Percentiles rank a stretch among this genome's conserved stretches.
These are phyloP conservation scores for Phaonia tiefii DNA, from an alignment of 2,888 invertebrate genomes.

Conservation along the genomic window DNA sequence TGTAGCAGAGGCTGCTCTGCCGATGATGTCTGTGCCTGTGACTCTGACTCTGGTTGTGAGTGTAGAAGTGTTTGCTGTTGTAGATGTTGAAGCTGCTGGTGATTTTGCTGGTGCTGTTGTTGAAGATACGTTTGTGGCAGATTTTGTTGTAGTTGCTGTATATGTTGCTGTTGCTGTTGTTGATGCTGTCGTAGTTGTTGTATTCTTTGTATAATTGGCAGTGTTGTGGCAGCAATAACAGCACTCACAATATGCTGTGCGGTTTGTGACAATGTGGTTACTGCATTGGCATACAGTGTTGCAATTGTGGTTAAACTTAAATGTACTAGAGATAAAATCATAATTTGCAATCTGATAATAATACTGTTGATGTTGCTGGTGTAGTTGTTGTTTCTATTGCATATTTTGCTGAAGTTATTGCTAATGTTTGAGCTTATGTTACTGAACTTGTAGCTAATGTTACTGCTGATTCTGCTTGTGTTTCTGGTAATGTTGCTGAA, in stretches of 20 bases:
- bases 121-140: constrained; percentile 45
- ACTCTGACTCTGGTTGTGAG: constrained; percentile 32
- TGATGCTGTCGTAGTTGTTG: constrained; percentile 31
- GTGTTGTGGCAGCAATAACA: constrained; percentile 62
- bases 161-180: constrained; percentile 40
- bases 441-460: constrained; percentile 53
- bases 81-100: constrained; percentile 57
- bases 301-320: constrained; percentile 66
- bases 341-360: constrained; percentile 54
- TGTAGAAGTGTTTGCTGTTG: constrained; percentile 3
- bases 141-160: constrained; percentile 59
- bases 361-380: constrained; percentile 52
- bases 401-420: constrained; percentile 48
- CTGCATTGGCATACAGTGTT: constrained; percentile 60
- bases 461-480: constrained; percentile 14
- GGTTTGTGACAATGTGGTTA: constrained; percentile 59
- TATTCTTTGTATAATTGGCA: constrained; percentile 62
- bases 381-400: constrained; percentile 46
- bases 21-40: constrained; percentile 60
- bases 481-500: too few species aligned
- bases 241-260: constrained; percentile 56
- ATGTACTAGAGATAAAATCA: constrained; percentile 55
- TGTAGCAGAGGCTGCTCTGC: constrained; percentile 16
- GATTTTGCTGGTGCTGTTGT: constrained; percentile 47
- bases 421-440: constrained; percentile 38